Percentiles rank a stretch among this genome's conserved stretches.
Conservation (phyloP, 2,113 vertebrate genomes). For the Chinchilla lanigera region DNA sequence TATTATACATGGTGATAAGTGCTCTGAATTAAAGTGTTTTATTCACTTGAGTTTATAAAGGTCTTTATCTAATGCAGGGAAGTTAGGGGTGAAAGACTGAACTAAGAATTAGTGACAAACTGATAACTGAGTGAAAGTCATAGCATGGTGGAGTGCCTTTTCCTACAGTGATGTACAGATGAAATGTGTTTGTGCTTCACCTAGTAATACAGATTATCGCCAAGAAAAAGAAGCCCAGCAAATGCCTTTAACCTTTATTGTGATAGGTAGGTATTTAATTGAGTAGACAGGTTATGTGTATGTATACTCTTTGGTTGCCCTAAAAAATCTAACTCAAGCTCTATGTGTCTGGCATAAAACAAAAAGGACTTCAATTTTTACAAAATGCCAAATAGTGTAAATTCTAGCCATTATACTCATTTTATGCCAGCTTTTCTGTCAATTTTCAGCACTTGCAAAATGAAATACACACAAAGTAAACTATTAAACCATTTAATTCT, state of each 20-base stretch:
- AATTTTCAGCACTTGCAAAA: neutral
- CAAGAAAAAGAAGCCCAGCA: neutral
- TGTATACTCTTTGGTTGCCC: neutral
- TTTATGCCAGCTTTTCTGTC: neutral
- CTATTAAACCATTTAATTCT: neutral
- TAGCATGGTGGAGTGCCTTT: neutral
- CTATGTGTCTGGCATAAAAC: neutral
- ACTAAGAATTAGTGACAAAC: neutral
- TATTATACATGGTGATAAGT: neutral
- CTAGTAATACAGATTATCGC: neutral
- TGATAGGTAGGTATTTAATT: neutral
- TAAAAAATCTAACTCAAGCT: neutral
- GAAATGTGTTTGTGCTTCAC: neutral
- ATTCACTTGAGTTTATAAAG: neutral
- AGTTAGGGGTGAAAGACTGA: neutral
- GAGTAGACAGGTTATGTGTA: neutral
- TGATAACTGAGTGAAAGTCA: neutral
- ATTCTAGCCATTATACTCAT: neutral
- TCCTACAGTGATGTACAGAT: neutral
- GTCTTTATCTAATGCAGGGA: neutral
- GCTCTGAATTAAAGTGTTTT: neutral
- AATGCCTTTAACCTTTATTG: neutral
- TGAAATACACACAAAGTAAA: neutral
- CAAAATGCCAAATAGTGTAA: neutral
- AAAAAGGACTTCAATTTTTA: neutral